Percentiles rank a stretch among this genome's conserved stretches.
Evolutionary conservation across 2,888 invertebrate species (phyloP).

Genomic region (Neocrepidodera transversa): DNA sequence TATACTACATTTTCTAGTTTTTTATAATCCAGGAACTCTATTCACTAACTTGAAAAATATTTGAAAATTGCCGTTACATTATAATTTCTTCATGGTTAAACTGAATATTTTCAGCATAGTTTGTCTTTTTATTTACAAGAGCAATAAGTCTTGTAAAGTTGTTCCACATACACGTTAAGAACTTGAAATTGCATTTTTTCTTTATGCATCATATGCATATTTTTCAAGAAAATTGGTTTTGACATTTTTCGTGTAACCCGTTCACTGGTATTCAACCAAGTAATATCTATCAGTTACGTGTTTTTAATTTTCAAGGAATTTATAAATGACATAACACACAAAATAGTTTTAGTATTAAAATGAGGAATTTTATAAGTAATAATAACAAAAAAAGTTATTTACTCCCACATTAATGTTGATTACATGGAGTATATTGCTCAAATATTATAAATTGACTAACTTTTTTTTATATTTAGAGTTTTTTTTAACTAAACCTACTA

Average conservation of each 20-base stretch:
- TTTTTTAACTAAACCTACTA: too few relatives aligned
- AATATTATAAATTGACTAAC: too few relatives aligned
- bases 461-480: too few relatives aligned
- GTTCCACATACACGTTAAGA: conserved; percentile 37
- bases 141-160: conserved; percentile 31
- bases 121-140: conserved; percentile 29
- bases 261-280: conserved; percentile 6
- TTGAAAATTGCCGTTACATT: conserved; percentile 30
- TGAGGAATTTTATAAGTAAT: too few relatives aligned
- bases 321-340: too few relatives aligned
- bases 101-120: conserved; percentile 31
- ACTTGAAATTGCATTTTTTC: conserved; percentile 39
- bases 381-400: too few relatives aligned
- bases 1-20: too few relatives aligned
- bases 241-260: conserved; percentile 7
- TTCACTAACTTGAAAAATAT: conserved; percentile 24
- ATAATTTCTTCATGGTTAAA: conserved; percentile 34
- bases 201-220: conserved; percentile 30
- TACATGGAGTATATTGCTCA: too few relatives aligned
- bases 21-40: background rate
- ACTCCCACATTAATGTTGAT: too few relatives aligned
- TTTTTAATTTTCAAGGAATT: too few relatives aligned
- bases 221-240: conserved; percentile 29
- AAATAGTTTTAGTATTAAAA: too few relatives aligned
- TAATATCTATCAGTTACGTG: conserved; percentile 2